Evolutionary conservation across 2,113 vertebrate species (phyloP).

Genomic region (Neotoma lepida): DNA sequence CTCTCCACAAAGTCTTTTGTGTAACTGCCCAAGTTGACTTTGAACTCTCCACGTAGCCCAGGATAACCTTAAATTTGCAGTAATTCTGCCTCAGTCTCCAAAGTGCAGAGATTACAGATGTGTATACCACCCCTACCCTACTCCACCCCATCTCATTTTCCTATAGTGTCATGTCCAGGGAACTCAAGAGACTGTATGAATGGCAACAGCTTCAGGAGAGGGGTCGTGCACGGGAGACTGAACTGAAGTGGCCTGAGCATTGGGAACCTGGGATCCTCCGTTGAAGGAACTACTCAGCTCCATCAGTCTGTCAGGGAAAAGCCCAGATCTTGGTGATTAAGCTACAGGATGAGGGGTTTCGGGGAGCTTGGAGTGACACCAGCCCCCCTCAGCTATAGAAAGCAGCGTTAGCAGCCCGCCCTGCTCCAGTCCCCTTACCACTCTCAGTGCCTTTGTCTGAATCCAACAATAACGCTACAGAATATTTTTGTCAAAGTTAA

Average conservation of each 20-base stretch:
- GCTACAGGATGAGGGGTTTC: background rate
- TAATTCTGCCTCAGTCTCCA: background rate
- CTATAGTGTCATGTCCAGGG: background rate
- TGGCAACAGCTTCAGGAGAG: background rate
- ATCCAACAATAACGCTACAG: slow-evolving; percentile 73
- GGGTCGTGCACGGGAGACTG: background rate
- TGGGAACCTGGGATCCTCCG: background rate
- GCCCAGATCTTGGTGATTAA: background rate
- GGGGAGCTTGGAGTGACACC: background rate
- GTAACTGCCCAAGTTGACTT: background rate
- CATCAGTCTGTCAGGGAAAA: background rate
- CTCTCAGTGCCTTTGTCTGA: slow-evolving; percentile 30
- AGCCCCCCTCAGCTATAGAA: slow-evolving; percentile 21
- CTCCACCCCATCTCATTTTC: background rate
- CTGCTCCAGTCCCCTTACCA: slow-evolving; percentile 30
- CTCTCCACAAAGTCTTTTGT: background rate
- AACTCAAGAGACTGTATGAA: background rate
- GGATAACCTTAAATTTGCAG: background rate
- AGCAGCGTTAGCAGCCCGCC: slow-evolving; percentile 47
- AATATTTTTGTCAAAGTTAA: slow-evolving; percentile 66
- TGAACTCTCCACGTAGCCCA: background rate
- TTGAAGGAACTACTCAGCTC: background rate
- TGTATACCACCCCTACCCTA: background rate
- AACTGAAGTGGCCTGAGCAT: background rate
- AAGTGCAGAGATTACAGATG: background rate